Percentiles rank a stretch among this genome's conserved stretches.
These are phyloP conservation scores for Phalacrocorax carbo DNA, from an alignment of 2,113 vertebrate genomes.

Conservation along the genomic window DNA sequence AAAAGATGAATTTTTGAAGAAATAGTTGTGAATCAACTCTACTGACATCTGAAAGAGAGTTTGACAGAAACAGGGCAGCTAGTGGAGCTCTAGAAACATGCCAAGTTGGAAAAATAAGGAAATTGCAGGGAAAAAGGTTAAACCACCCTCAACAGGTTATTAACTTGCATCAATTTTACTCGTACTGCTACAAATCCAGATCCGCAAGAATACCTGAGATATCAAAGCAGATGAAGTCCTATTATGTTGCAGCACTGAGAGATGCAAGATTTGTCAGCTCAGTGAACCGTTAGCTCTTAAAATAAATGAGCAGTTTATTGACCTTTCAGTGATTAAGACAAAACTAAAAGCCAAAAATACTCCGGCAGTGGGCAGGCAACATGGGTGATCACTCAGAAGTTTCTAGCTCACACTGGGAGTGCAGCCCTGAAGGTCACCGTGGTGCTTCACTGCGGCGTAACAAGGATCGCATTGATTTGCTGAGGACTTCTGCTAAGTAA, in stretches of 20 bases:
- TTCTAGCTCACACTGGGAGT: fast-evolving
- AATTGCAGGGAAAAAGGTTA: neutral
- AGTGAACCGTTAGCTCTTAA: neutral
- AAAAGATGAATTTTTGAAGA: neutral
- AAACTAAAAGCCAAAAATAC: neutral
- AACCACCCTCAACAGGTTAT: neutral
- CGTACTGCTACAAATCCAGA: neutral
- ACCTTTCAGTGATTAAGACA: conserved; percentile 1
- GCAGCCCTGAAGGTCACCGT: neutral
- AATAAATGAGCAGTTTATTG: conserved; percentile 28
- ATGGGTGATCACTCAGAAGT: neutral
- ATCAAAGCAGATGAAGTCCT: neutral
- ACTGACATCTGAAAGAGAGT: neutral
- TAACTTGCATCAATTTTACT: neutral
- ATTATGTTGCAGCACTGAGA: neutral
- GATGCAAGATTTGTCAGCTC: neutral
- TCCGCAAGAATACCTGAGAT: neutral
- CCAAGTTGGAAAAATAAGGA: neutral
- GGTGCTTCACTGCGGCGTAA: neutral
- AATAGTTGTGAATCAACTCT: neutral
- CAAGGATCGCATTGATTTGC: neutral
- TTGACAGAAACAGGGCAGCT: neutral
- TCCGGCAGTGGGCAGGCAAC: neutral
- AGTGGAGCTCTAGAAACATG: neutral
- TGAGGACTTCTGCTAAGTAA: neutral